Conservation (phyloP, 1,140 invertebrate genomes). For the Hycleus phaleratus region DNA sequence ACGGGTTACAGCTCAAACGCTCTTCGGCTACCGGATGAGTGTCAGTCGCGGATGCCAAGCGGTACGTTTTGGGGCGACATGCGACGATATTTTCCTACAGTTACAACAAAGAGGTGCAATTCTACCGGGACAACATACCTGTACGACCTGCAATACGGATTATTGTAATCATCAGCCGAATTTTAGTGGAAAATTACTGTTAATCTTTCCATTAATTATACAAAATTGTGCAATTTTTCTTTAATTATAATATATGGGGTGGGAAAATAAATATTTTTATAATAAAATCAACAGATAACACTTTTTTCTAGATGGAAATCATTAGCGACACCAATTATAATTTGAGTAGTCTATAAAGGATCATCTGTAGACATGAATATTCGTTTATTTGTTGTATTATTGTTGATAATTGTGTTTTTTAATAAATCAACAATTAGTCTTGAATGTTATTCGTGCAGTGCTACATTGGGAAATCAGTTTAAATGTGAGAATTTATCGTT, state of each 20-base stretch:
- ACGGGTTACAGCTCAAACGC: slow-evolving; percentile 16
- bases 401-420: too few species aligned
- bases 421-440: neutral
- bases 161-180: slow-evolving; percentile 19
- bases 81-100: slow-evolving; percentile 31
- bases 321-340: too few species aligned
- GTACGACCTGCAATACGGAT: slow-evolving; percentile 28
- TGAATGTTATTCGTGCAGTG: slow-evolving; percentile 15
- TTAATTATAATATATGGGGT: slow-evolving; percentile 1
- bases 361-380: too few species aligned
- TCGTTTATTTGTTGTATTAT: too few species aligned
- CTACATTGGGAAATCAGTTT: slow-evolving; percentile 5
- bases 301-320: too few species aligned
- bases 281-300: neutral
- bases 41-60: slow-evolving; percentile 29
- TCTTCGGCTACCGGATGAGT: slow-evolving; percentile 16
- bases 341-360: too few species aligned
- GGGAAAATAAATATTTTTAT: neutral
- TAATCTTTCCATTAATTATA: slow-evolving; percentile 1
- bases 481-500: slow-evolving; percentile 13
- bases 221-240: neutral
- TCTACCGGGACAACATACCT: slow-evolving; percentile 28
- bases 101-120: slow-evolving; percentile 20
- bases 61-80: slow-evolving; percentile 24
- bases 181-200: neutral